These are phyloP conservation scores for Hydropsyche betteni DNA, from an alignment of 2,888 invertebrate species.

Conservation along the genomic window DNA sequence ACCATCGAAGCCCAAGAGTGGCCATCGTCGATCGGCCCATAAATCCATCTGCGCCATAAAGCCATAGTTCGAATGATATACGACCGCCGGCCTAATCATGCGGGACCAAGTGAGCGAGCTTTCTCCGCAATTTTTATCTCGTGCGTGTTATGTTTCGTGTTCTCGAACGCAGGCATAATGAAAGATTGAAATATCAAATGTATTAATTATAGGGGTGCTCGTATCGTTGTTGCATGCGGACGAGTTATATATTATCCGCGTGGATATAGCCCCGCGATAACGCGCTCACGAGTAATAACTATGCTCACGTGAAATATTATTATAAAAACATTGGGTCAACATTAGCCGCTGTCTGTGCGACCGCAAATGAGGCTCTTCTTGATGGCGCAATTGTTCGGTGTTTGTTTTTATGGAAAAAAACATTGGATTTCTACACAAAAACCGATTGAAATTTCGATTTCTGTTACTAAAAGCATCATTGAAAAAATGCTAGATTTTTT, in stretches of 20 bases:
- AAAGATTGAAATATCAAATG: conserved; percentile 50
- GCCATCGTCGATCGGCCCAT: too few relatives aligned
- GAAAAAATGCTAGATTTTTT: too few relatives aligned
- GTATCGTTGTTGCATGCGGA: conserved; percentile 42
- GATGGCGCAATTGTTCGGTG: neutral
- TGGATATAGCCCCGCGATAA: conserved; percentile 36
- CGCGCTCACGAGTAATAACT: conserved; percentile 45
- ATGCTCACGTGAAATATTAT: conserved; percentile 46
- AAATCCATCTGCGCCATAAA: too few relatives aligned
- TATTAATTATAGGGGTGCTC: conserved; percentile 45
- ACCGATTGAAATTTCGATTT: too few relatives aligned
- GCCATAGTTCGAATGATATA: too few relatives aligned
- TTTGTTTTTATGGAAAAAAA: too few relatives aligned
- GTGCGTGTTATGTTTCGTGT: conserved; percentile 1
- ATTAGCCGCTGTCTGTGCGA: conserved; percentile 7
- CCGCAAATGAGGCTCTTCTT: neutral
- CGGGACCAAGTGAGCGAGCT: conserved; percentile 16
- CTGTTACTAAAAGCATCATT: too few relatives aligned
- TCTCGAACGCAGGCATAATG: conserved; percentile 34
- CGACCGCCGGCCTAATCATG: neutral
- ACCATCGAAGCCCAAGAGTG: too few relatives aligned
- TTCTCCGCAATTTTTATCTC: conserved; percentile 15
- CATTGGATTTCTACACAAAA: too few relatives aligned
- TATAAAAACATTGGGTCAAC: conserved; percentile 43
- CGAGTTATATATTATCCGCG: conserved; percentile 43